Evolutionary conservation across 2,888 invertebrate species (phyloP).

Genomic region (Pristionchus entomophagus): DNA sequence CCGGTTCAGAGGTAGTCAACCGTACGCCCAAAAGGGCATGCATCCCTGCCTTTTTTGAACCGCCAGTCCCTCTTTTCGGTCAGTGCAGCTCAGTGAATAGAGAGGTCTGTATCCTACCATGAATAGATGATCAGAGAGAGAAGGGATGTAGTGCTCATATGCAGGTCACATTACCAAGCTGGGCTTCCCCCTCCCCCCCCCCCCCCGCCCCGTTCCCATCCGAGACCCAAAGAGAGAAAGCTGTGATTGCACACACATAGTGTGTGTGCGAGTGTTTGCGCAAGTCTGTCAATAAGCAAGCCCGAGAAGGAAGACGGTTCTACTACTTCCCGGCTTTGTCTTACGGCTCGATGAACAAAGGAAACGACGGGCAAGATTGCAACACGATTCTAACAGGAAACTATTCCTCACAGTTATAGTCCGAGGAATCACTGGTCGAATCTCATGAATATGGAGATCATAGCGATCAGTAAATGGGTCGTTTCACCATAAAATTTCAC

Average conservation of each 20-base stretch:
- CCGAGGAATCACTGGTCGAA: too few relatives aligned
- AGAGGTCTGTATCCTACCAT: neutral
- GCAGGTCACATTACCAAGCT: conserved; percentile 27
- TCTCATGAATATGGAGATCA: too few relatives aligned
- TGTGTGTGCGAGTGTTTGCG: conserved; percentile 22
- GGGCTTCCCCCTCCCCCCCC: neutral
- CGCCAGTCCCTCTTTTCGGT: conserved; percentile 6
- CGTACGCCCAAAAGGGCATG: neutral
- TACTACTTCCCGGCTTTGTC: neutral
- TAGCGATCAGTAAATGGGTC: too few relatives aligned
- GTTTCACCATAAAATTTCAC: too few relatives aligned
- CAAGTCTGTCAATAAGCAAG: conserved; percentile 30
- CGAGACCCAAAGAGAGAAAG: neutral
- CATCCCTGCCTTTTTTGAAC: conserved; percentile 13
- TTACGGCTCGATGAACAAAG: too few relatives aligned
- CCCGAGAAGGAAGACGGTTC: neutral
- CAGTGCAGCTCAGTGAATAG: conserved; percentile 14
- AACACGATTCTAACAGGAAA: too few relatives aligned
- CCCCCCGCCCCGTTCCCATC: neutral
- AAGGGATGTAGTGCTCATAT: neutral
- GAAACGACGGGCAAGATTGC: too few relatives aligned
- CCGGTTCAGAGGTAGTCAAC: neutral
- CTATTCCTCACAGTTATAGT: too few relatives aligned
- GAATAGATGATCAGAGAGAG: too few relatives aligned
- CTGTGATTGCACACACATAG: neutral